phyloP scores from a whole-genome alignment of 2,113 vertebrate species.

The Salvelinus fontinalis region DNA sequence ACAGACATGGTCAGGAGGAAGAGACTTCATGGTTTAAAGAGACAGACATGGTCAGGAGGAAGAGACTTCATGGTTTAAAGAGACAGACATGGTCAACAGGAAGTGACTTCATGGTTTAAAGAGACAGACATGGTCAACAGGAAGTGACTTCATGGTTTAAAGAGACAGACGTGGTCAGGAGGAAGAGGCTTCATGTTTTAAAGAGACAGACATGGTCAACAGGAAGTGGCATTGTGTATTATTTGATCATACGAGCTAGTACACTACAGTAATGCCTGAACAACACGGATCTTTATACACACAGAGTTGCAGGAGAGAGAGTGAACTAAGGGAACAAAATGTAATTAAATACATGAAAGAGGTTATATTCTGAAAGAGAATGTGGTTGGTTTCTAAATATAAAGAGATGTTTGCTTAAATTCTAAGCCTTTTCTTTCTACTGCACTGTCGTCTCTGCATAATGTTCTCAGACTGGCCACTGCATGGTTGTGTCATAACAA shows the following conservation, averaged over 20 bases:
- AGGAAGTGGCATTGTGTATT: neutral
- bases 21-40: too few relatives aligned
- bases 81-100: too few relatives aligned
- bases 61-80: too few relatives aligned
- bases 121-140: too few relatives aligned
- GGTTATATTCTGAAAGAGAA: neutral
- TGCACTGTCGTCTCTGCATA: slow-evolving; percentile 3
- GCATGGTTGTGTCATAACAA: slow-evolving; percentile 28
- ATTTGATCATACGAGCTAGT: neutral
- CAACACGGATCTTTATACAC: neutral
- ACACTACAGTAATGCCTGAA: neutral
- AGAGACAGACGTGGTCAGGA: too few relatives aligned
- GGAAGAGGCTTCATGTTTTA: too few relatives aligned
- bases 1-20: too few relatives aligned
- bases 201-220: too few relatives aligned
- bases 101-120: too few relatives aligned
- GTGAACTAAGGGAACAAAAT: neutral
- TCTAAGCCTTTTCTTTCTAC: neutral
- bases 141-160: too few relatives aligned
- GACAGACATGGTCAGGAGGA: too few relatives aligned
- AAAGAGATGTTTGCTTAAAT: neutral
- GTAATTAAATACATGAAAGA: neutral
- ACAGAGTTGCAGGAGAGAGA: neutral
- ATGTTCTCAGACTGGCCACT: slow-evolving; percentile 24
- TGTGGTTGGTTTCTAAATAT: neutral